Evolutionary conservation across 2,797 vertebrate species (phyloP), one percentile per base, ranked within the genome.

Genomic region (Epinephelus malabaricus): DNA sequence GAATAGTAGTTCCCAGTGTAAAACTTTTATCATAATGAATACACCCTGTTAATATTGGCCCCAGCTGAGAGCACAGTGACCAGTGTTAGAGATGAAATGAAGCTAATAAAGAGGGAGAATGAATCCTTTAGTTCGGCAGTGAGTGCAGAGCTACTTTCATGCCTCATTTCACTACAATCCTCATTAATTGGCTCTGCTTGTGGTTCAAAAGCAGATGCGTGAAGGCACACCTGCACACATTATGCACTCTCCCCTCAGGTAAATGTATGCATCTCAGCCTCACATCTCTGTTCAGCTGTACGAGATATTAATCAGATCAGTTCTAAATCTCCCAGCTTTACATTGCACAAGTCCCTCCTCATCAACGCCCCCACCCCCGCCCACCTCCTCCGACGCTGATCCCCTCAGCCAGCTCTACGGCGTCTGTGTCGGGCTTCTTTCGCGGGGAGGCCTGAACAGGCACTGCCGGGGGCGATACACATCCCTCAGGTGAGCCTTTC

Each of bases 401-500:
- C 78, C 88, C 83, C 72, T 69, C 73, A 73, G 84, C 72, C 67
- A 25, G 62, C 77, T 84, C 76, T 54, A 76, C 51, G 49, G 69
- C 76, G 61, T 72, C 87, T 72, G 83, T 73, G 84, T 85, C 73
- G 21, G 88, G 72, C 85, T 92, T 89, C 88, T 90, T 92, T 88
- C 76, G 83, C 79, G 56, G 86, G 86, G 84, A 90, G 87, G 76
- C 84, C 82, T 25, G 76, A 94, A 94, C 86, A 94, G 90, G 91
- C 93, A 94, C 75, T 81, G 95, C 95, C 95, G 78, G 91, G 92
- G 95, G 95, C 95, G 62, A 95, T 95, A 95, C 95, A 95, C 92
- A 94, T 93, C 95, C 94, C 94, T 94, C 94, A 94, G 94, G 94
- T 96, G 92, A 93, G 94, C 90, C 83, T 94, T 96, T 96, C 95